Evolutionary conservation across 2,797 vertebrate genomes (phyloP).

Genomic region (Psittacula derbiana): DNA sequence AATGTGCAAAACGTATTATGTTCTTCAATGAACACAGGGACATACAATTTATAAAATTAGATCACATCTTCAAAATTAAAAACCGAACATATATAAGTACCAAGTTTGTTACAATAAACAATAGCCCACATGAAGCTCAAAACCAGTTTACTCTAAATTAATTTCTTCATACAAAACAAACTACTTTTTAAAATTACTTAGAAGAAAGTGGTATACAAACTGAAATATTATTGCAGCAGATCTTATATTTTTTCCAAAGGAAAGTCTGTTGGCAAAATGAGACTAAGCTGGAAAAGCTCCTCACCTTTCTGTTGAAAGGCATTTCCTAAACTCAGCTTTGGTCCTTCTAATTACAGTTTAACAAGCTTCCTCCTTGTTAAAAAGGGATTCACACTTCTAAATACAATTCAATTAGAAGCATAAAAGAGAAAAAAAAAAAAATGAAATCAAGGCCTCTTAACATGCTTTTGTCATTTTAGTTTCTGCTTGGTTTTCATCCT

Average conservation of each 20-base stretch:
- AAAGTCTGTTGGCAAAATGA: not conserved
- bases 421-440: not conserved
- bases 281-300: not conserved
- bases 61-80: not conserved
- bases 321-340: not conserved
- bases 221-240: not conserved
- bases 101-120: not conserved
- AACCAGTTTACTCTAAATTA: not conserved
- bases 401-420: not conserved
- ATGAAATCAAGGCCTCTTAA: not conserved
- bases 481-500: not conserved
- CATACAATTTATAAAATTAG: not conserved
- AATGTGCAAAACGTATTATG: constrained; percentile 40
- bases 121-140: not conserved
- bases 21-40: not conserved
- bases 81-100: not conserved
- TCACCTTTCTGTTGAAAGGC: not conserved
- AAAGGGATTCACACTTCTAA: not conserved
- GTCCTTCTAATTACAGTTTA: not conserved
- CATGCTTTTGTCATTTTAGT: not conserved
- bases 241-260: not conserved
- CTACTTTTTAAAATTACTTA: not conserved
- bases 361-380: not conserved
- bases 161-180: not conserved
- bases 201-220: not conserved